Evolutionary conservation across 2,888 invertebrate genomes (phyloP).

Genomic region (Eremobia ochroleuca): DNA sequence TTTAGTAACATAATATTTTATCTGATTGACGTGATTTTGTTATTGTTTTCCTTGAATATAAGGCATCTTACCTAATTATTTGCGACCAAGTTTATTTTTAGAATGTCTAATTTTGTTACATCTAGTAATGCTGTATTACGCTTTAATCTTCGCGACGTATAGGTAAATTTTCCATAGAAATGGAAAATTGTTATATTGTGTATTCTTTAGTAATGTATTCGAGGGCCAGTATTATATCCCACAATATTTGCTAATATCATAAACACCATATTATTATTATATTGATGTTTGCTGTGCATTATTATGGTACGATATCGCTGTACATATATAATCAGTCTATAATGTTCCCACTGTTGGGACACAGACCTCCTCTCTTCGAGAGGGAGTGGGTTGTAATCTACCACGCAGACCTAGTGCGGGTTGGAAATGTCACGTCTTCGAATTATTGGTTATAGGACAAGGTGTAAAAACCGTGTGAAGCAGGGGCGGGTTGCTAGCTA

Average conservation of each 20-base stretch:
- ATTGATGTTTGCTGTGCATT: constrained; percentile 30
- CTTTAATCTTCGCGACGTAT: not conserved
- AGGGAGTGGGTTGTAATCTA: too few species aligned
- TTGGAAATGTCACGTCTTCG: too few species aligned
- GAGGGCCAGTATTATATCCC: constrained; percentile 14
- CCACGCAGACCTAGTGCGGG: too few species aligned
- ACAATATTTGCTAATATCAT: constrained; percentile 41
- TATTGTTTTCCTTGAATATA: constrained; percentile 42
- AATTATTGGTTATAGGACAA: not conserved
- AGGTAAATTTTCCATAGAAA: constrained; percentile 35
- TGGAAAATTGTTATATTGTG: constrained; percentile 36
- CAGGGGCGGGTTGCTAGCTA: not conserved
- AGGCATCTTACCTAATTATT: constrained; percentile 12
- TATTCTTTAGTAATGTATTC: constrained; percentile 42
- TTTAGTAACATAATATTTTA: constrained; percentile 22
- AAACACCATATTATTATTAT: constrained; percentile 23
- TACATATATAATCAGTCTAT: not conserved
- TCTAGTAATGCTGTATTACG: not conserved
- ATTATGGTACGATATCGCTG: constrained; percentile 12
- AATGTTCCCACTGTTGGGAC: too few species aligned
- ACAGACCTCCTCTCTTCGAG: too few species aligned
- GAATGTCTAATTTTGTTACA: not conserved
- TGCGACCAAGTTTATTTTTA: constrained; percentile 28
- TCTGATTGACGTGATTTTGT: constrained; percentile 57
- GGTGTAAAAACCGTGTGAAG: not conserved